Conservation (phyloP, 2,888 invertebrate genomes). For the Pyrgus malvae region DNA sequence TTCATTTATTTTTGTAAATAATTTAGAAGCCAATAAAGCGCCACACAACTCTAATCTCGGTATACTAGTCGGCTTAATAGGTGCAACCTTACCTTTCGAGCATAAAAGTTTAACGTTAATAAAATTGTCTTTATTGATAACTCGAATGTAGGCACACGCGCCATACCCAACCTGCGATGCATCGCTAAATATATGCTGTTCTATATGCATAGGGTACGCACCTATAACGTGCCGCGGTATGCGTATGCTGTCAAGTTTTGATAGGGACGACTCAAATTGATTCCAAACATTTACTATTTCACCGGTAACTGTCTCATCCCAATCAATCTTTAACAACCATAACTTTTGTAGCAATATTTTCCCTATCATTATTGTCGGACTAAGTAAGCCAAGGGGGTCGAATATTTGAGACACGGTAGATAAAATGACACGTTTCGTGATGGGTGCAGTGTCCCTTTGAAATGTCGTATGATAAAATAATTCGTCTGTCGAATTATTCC, state of each 20-base stretch:
- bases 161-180: slow-evolving; percentile 36
- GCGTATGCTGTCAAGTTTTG: slow-evolving; percentile 9
- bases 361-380: slow-evolving; percentile 25
- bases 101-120: slow-evolving; percentile 33
- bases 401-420: slow-evolving; percentile 34
- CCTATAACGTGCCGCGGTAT: slow-evolving; percentile 20
- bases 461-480: slow-evolving; percentile 26
- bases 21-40: slow-evolving; percentile 32
- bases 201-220: neutral
- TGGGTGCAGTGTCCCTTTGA: neutral
- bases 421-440: slow-evolving; percentile 29
- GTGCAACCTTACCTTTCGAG: slow-evolving; percentile 39
- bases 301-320: slow-evolving; percentile 26
- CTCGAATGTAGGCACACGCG: slow-evolving; percentile 36
- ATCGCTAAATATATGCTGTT: slow-evolving; percentile 33
- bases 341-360: slow-evolving; percentile 30
- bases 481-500: slow-evolving; percentile 23
- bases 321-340: slow-evolving; percentile 28
- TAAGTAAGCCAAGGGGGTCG: slow-evolving; percentile 35
- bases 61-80: slow-evolving; percentile 31
- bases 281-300: slow-evolving; percentile 14
- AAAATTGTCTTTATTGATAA: neutral
- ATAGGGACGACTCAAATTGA: neutral
- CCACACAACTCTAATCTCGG: slow-evolving; percentile 39
- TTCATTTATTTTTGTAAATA: slow-evolving; percentile 29